Base-by-base conservation (phyloP, 1,140 invertebrate species). In the Glossosoma conforme region DNA sequence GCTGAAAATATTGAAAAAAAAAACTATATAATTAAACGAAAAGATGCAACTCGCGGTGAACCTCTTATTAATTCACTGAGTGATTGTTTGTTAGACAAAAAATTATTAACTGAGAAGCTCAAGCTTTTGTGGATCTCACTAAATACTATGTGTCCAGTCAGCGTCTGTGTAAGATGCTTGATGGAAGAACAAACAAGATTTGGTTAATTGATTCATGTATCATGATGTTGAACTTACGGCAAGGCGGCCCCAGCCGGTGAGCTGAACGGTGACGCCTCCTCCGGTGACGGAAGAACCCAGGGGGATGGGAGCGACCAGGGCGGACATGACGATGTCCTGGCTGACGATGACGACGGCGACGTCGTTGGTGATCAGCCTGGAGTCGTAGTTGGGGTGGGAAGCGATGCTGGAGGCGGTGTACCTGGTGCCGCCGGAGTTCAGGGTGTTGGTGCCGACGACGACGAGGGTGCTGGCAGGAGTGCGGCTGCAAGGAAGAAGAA, bases 241-340 rank as follows among this genome's bases (percentile, higher is more conserved):
- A 8, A 64, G 46, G 50, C 63, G 61, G 19, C 77, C 77, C 77
- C 77, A 78, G 6, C 77, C 77, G 22, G 66, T 70, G 2, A 77
- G 60, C 10, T 65, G 46, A 2, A 72, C 56, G 25, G 64, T 59
- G 2, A 62, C 64, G 1, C 63, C 68, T 10, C 57, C 71, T 1
- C 50, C 58, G 3, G 72, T 69, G 33, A 66, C 54, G 0, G 41
- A 19, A 0, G 57, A 55, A 3, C 70, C 62, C 4, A 78, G 56
- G 2, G 35, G 32, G 38, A 77, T 75, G 0, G 72, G 66, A 25
- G 69, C 61, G 1, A 77, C 69, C 2, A 42, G 54, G 2, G 56
- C 60, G 25, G 52, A 65, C 48, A 72, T 75, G 14, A 52, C 52
- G 0, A 80, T 77, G 2, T 66, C 61, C 4, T 60, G 59, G 4